Evolutionary conservation across 2,113 vertebrate genomes (phyloP), one percentile per base, ranked within the genome.

Genomic region (Tinamus guttatus): DNA sequence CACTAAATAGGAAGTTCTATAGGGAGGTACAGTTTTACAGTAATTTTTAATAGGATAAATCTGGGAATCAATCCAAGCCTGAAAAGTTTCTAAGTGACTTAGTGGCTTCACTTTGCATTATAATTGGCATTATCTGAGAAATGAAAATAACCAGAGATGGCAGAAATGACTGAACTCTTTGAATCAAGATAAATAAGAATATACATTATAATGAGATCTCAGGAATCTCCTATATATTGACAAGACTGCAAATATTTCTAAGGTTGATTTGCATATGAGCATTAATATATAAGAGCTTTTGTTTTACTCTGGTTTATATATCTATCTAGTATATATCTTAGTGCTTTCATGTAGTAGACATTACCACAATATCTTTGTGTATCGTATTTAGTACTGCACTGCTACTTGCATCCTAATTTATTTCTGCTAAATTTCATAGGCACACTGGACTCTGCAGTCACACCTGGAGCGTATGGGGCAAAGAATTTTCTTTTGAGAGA

Each of bases 401-500:
- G 59, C 38, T 58, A 16, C 36, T 82, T 45, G 85, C 40, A 24
- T 27, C 8, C 0, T 43, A 3, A 32, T 71, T 68, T 69, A 38
- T 67, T 75, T 49, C 45, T 90, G 52, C 65, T 62, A 17, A 69
- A 74, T 96, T 83, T 56, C 28, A 36, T 95, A 99, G 99, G 98
- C 65, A 98, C 98, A 14, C 98, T 99, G 5, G 99, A 99, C 97
- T 99, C 99, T 92, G 99, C 99, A 7, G 99, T 99, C 79, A 99
- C 98, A 51, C 38, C 98, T 76, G 99, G 99, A 69, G 95, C 85
- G 16, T 94, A 98, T 7, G 97, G 98, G 91, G 98, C 99, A 58
- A 99, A 99, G 98, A 98, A 94, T 91, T 99, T 99, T 96, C 98
- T 99, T 89, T 75, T 99, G 97, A 98, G 99, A 97, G 98, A 99